phyloP scores from a whole-genome alignment of 2,888 invertebrate genomes.

The Orgyia antiqua region DNA sequence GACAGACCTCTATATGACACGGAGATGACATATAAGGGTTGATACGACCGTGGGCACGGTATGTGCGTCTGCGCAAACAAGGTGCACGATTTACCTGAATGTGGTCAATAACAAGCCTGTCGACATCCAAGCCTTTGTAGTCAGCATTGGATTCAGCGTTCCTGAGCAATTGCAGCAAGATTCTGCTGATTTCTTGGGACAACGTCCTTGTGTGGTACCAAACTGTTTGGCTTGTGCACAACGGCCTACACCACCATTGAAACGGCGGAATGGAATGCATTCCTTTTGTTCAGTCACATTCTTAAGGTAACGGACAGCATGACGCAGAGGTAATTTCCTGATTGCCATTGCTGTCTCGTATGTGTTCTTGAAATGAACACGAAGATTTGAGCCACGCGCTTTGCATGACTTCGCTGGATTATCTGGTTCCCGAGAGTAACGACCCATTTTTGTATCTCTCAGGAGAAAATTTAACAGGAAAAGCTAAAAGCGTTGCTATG shows the following conservation, averaged over 20 bases:
- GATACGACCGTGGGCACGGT: constrained; percentile 99
- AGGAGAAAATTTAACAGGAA: constrained; percentile 64
- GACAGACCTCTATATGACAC: constrained; percentile 98
- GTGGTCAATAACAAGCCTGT: constrained; percentile 97
- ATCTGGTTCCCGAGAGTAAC: constrained; percentile 97
- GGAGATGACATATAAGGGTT: constrained; percentile 99
- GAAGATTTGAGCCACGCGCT: constrained; percentile 97
- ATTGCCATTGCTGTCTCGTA: constrained; percentile 98
- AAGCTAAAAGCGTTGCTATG: too few species aligned
- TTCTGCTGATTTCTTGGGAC: constrained; percentile 99
- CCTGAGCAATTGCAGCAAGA: constrained; percentile 95
- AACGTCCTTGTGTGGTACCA: constrained; percentile 96
- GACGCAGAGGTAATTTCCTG: constrained; percentile 94
- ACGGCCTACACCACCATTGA: constrained; percentile 97
- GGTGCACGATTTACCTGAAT: constrained; percentile 99
- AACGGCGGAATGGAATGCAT: constrained; percentile 97
- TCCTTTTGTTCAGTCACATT: constrained; percentile 97
- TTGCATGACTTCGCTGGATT: constrained; percentile 98
- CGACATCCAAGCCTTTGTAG: constrained; percentile 96
- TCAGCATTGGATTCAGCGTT: constrained; percentile 99
- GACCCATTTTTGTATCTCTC: constrained; percentile 87
- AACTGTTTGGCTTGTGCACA: constrained; percentile 98
- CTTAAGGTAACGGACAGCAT: constrained; percentile 96
- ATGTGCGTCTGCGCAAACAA: constrained; percentile 96
- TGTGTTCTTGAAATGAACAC: constrained; percentile 99